A percentile compares a stretch with the other conserved stretches of the same genome.
These are phyloP conservation scores for Graptemys geographica DNA, from an alignment of 2,797 vertebrate genomes.

Conservation along the genomic window DNA sequence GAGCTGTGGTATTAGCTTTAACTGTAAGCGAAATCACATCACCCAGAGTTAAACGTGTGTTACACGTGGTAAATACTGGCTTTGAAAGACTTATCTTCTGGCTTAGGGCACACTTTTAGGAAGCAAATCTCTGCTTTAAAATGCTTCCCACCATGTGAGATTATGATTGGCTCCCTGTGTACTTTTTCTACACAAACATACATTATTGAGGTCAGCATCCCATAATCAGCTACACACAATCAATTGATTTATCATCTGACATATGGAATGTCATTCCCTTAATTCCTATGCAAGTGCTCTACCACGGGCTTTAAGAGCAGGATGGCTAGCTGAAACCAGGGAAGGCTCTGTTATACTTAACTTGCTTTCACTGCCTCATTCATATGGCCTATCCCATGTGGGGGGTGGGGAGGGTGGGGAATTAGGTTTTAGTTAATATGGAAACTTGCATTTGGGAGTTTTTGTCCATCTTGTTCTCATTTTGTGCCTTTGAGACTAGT, in stretches of 20 bases:
- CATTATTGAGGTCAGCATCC: constrained; percentile 1
- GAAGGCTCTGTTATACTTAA: background rate
- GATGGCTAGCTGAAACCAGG: constrained; percentile 31
- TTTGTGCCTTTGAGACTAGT: background rate
- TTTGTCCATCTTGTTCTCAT: background rate
- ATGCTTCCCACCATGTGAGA: constrained; percentile 42
- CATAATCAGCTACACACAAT: background rate
- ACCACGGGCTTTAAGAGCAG: background rate
- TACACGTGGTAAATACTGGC: constrained; percentile 55
- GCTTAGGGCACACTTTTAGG: constrained; percentile 38
- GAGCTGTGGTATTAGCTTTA: constrained; percentile 31
- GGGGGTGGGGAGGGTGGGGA: background rate
- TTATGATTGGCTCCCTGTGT: constrained; percentile 17
- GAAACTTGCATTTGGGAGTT: no score
- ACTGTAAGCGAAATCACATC: constrained; percentile 52
- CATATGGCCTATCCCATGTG: background rate
- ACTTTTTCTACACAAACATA: background rate
- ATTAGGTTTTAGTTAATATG: background rate
- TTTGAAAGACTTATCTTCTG: constrained; percentile 66
- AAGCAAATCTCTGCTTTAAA: constrained; percentile 60
- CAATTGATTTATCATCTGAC: constrained; percentile 15
- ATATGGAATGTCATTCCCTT: constrained; percentile 20
- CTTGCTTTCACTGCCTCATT: background rate
- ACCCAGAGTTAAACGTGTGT: constrained; percentile 41
- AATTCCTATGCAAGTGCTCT: constrained; percentile 21